Evolutionary conservation across 2,888 invertebrate species (phyloP), one percentile per base, ranked within the genome.

Genomic region (Thera obeliscata): DNA sequence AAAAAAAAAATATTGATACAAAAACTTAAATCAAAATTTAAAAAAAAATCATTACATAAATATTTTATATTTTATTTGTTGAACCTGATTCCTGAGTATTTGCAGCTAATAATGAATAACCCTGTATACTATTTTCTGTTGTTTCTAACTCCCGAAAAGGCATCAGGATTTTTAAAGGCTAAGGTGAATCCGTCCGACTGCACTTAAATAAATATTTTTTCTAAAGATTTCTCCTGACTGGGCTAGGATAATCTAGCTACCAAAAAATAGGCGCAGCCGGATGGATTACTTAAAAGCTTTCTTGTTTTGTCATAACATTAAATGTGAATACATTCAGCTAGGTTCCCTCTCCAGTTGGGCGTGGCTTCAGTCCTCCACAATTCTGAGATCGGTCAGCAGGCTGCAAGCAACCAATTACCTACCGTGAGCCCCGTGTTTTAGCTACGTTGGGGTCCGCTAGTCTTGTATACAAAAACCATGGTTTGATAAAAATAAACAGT

Each of bases 311-410:
- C 22, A 22, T 2, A 36, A 55, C 11, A 36, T n/a, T 4, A 55
- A n/a, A 36, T 36, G 35, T 56, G 7, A 11, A 22, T 48, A 49
- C 48, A 48, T 48, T 49, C 38, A 33, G 49, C n/a, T 50, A 48
- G 36, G 0, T 65, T 46, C 43, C 38, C 46, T 64, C 52, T 61
- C 54, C 56, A 52, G 9, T 38, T 50, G 49, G 68, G 61, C 55
- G 69, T 63, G 59, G 60, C 65, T 60, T 65, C 90, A 93, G 86
- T 93, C 93, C 86, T 94, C 94, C 81, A 91, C 93, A 85, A 94
- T 94, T 83, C 81, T 83, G 77, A 94, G 93, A 83, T 93, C 91
- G 81, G 91, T 93, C 91, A 93, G 91, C 79, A 93, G 91, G 89
- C 93, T 94, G 94, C 86, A 93, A 92, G 86, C 83, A 91, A 90